A percentile compares a stretch with the other conserved stretches of the same genome.
Conservation (phyloP, 2,113 vertebrate species). For the Chionis minor region DNA sequence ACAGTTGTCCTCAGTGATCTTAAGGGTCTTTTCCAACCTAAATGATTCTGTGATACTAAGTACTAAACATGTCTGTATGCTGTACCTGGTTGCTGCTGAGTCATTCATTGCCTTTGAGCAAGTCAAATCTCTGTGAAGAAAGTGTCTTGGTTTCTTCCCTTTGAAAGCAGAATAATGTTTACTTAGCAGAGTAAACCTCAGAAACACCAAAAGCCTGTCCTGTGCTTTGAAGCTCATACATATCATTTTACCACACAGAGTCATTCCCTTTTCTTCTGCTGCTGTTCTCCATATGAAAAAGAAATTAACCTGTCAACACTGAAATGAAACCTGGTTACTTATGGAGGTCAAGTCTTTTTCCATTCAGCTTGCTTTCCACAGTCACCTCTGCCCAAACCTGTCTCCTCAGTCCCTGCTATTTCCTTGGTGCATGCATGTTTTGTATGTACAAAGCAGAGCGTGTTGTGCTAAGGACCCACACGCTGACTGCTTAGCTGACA, state of each 20-base stretch:
- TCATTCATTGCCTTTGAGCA: background rate
- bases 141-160: background rate
- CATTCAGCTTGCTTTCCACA: background rate
- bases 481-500: background rate
- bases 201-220: background rate
- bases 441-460: background rate
- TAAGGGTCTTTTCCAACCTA: background rate
- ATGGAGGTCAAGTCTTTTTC: background rate
- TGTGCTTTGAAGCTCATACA: background rate
- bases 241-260: background rate
- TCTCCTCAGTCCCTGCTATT: rapidly evolving
- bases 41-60: background rate
- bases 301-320: background rate
- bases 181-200: background rate
- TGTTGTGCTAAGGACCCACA: background rate
- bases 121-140: background rate
- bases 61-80: background rate
- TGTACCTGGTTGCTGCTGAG: background rate
- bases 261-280: background rate
- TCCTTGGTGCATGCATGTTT: background rate
- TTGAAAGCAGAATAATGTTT: conserved; percentile 18
- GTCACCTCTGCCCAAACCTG: background rate
- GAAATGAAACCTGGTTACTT: background rate
- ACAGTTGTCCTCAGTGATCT: background rate
- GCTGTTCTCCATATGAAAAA: conserved; percentile 2